Evolutionary conservation across 2,797 vertebrate genomes (phyloP).

Genomic region (Enoplosus armatus): DNA sequence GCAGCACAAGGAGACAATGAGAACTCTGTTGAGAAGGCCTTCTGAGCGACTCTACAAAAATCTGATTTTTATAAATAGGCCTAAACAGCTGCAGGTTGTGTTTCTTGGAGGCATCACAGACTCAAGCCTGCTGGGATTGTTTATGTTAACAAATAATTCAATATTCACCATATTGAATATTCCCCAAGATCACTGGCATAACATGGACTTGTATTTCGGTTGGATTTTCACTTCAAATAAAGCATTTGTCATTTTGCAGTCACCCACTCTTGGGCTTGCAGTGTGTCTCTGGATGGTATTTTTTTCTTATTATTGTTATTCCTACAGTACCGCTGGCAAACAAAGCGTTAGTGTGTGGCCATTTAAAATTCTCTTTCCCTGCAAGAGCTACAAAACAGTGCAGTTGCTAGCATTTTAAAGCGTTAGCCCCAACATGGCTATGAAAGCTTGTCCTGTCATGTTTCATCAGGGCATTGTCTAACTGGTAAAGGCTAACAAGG

Average conservation of each 20-base stretch:
- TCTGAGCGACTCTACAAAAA: neutral
- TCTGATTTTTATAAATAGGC: constrained; percentile 26
- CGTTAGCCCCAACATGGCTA: constrained; percentile 72
- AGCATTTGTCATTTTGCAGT: constrained; percentile 58
- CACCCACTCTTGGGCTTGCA: constrained; percentile 44
- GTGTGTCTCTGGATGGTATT: constrained; percentile 45
- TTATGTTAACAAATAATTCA: constrained; percentile 72
- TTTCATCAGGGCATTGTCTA: constrained; percentile 82
- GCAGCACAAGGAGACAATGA: neutral
- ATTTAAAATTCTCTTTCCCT: constrained; percentile 75
- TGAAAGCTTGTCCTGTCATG: constrained; percentile 84
- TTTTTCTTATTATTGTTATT: constrained; percentile 49
- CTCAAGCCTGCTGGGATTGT: constrained; percentile 53
- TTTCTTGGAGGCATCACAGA: constrained; percentile 37
- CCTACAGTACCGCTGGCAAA: constrained; percentile 53
- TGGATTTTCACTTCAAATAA: constrained; percentile 61
- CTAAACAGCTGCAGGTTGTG: constrained; percentile 52
- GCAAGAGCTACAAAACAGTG: constrained; percentile 75
- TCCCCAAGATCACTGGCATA: constrained; percentile 53
- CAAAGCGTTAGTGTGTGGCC: constrained; percentile 53
- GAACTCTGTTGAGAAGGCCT: neutral
- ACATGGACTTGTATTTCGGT: constrained; percentile 48
- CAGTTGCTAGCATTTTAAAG: constrained; percentile 71
- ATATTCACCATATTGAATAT: constrained; percentile 64
- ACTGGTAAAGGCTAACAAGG: constrained; percentile 84